Percentiles rank a stretch among this genome's conserved stretches.
These are phyloP conservation scores for Hirundichthys speculiger DNA, from an alignment of 2,113 vertebrate genomes.

Conservation along the genomic window DNA sequence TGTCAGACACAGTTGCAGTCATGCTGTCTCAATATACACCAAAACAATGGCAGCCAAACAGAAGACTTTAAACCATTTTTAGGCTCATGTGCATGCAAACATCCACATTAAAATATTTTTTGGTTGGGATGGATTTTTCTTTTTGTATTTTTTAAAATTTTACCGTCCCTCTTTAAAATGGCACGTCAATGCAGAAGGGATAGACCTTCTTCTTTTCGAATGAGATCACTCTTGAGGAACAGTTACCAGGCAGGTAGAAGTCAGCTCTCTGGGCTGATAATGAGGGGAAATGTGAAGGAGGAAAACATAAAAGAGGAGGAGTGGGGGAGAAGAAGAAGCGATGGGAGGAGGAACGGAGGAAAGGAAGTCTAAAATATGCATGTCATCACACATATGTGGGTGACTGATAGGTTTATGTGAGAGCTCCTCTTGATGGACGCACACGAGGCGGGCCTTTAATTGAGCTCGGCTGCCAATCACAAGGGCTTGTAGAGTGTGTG, in stretches of 20 bases:
- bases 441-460: conserved; percentile 59
- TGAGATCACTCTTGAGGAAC: conserved; percentile 43
- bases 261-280: conserved; percentile 54
- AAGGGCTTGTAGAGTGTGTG: conserved; percentile 8
- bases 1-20: conserved; percentile 46
- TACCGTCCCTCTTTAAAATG: conserved; percentile 36
- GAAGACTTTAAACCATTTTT: no score
- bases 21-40: conserved; percentile 26
- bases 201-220: conserved; percentile 50
- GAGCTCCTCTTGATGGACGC: conserved; percentile 56
- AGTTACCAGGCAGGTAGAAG: conserved; percentile 49
- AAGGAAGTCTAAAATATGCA: conserved; percentile 67
- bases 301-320: conserved; percentile 55
- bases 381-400: conserved; percentile 59
- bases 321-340: conserved; percentile 33
- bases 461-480: conserved; percentile 72
- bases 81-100: conserved; percentile 1
- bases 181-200: conserved; percentile 32
- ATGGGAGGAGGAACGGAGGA: conserved; percentile 31
- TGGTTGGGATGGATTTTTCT: background rate
- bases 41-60: conserved; percentile 36
- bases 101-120: conserved; percentile 31
- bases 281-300: conserved; percentile 36
- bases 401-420: conserved; percentile 72
- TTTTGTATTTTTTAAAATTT: background rate